Conservation (phyloP, 2,113 vertebrate genomes). For the Ptilorrhoa leucosticta region DNA sequence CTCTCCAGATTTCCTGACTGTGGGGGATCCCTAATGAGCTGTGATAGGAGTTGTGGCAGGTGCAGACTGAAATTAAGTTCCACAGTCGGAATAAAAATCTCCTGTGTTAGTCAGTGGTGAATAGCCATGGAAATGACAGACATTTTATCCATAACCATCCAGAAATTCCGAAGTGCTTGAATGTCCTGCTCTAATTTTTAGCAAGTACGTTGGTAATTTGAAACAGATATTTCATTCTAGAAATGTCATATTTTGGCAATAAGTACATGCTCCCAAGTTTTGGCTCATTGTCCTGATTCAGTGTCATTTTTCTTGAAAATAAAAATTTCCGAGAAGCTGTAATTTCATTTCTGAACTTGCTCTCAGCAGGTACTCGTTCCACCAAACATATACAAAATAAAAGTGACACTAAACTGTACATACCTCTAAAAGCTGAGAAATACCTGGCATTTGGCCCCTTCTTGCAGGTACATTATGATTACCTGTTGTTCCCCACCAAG, state of each 20-base stretch:
- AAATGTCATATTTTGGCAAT: neutral
- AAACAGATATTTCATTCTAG: neutral
- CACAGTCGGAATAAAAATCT: neutral
- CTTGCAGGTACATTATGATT: neutral
- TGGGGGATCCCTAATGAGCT: slow-evolving; percentile 22
- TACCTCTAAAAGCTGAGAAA: neutral
- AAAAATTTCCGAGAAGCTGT: neutral
- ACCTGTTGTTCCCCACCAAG: neutral
- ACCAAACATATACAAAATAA: neutral
- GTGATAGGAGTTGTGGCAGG: slow-evolving; percentile 16
- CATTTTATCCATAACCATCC: neutral
- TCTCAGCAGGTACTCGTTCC: neutral
- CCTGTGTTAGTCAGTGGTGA: neutral
- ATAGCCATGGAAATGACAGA: neutral
- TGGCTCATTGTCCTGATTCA: neutral
- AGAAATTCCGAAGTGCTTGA: neutral
- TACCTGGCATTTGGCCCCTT: neutral
- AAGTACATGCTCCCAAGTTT: neutral
- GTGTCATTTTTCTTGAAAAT: neutral
- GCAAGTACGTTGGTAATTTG: neutral
- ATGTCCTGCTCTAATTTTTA: neutral
- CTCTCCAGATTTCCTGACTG: slow-evolving; percentile 19
- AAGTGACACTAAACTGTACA: neutral
- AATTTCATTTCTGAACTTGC: neutral
- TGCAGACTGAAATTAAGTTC: slow-evolving; percentile 21